Evolutionary conservation across 2,888 invertebrate genomes (phyloP), one percentile per base, ranked within the genome.

Genomic region (Labia minor): DNA sequence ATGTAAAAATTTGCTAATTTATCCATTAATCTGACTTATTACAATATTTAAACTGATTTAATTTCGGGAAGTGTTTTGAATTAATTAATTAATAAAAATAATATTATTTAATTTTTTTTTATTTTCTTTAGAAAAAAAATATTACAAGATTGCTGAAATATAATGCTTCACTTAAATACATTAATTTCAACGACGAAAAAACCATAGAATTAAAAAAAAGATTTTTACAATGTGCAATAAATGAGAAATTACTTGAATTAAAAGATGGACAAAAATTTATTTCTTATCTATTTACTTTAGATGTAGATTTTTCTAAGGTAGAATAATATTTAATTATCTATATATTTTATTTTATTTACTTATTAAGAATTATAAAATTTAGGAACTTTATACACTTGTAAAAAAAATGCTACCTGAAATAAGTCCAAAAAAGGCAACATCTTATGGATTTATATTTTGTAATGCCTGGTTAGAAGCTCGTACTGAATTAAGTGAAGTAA

Each of bases 391-490:
- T 11, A 14, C 49, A 4, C 16, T 16, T 3, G 14, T 49, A n/a
- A 49, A 49, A 49, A 49, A 11, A 49, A 14, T 8, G 14, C n/a
- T 49, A 16, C n/a, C 49, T 16, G 49, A 49, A 49, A 49, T 49
- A 14, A 3, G n/a, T 10, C 16, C 2, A 3, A 49, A 11, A 11
- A 49, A 49, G 14, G 49, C 49, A 2, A 4, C 3, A 49, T 2
- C 49, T 14, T 49, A 49, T 49, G 49, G 49, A 49, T 49, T 49
- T 49, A 49, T 49, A 49, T 49, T 49, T n/a, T 49, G 49, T 49
- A 11, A 49, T 14, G 49, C 49, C 4, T 49, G 49, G 49, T 14
- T 49, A 49, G 49, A 49, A 49, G 49, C 49, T 49, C n/a, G 6
- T 8, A 4, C 49, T n/a, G 49, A 49, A n/a, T n/a, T 49, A 49